Evolutionary conservation across 23 tunicate species (phyloP), one percentile per base, ranked within the genome.

Genomic region (Phallusia fumigata): DNA sequence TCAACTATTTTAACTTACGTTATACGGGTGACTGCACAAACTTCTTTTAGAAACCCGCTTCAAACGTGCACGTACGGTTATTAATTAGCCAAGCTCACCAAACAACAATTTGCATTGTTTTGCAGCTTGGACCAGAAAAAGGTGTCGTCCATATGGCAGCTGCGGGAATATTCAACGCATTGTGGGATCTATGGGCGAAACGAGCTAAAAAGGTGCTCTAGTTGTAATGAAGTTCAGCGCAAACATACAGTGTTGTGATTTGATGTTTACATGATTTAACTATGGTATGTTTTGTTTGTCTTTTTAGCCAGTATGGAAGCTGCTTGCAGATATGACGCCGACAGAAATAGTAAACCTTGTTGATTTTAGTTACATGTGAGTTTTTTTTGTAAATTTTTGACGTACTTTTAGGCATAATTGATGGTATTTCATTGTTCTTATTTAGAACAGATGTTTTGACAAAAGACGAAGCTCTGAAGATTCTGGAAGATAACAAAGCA

Each of bases 161-260:
- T 2, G 97, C 99, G 22, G 95, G 88, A 21, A 80, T 97, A 30
- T 88, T 97, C 65, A 97, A 97, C 53, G 97, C 97, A 22, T 40
- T 97, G 32, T 97, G 99, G 99, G 99, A 97, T 81, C 47, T 97
- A 34, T 97, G 99, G 99, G 99, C 87, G 0, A 89, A 84, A 51
- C 85, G 76, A 26, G 91, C 65, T 36, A 78, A 85, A 18, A 97
- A 97, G 81, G 98, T 92, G 84, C 8, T 58, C 10, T 40, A 5
- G 10, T 40, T 40, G n/a, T 40, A 40, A 5, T 40, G 47, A 40
- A 40, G n/a, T n/a, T n/a, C n/a, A n/a, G n/a, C n/a, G n/a, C n/a
- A n/a, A n/a, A n/a, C n/a, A 40, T 3, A 40, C 47, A n/a, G n/a
- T n/a, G n/a, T n/a, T n/a, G 47, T 40, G 8, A 40, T 40, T 40